Base-by-base conservation (phyloP, 2,888 invertebrate genomes). In the Julus scandinavius region DNA sequence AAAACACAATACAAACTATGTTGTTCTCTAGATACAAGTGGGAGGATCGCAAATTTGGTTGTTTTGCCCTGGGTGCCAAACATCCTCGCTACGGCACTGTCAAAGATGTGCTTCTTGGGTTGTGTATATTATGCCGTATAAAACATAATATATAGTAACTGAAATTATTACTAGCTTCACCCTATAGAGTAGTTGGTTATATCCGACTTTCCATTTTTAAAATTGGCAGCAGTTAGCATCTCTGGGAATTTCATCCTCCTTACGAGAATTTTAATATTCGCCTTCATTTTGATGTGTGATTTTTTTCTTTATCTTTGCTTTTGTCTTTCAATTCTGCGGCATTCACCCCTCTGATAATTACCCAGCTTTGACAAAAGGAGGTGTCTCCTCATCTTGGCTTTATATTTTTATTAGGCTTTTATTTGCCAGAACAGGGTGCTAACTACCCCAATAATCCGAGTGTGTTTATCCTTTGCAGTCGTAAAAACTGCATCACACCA, bases 391-490 rank as follows among this genome's bases (percentile, higher is more conserved):
- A 29, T 29, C 80, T 80, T 38, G 38, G 13, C 38, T 80, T 38
- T 80, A 29, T 38, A 38, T 80, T 80, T 72, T 80, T 80, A 80
- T 80, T 80, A 20, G 80, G 80, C 80, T 80, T 13, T 80, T 80
- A 80, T 6, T 29, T 5, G 29, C 29, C 9, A 29, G 11, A 80
- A 80, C 38, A 80, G 80, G 80, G 38, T 80, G 80, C 80, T 80
- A 80, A 80, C 80, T 80, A 80, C 38, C 29, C 80, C 80, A 80
- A 80, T 80, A 80, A 80, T 80, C 80, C 80, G 13, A 13, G 72
- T 29, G 29, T 72, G 11, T 72, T 72, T 72, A 72, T 72, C 72
- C 72, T 20, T 9, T 29, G 29, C 80, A 80, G 80, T 80, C 80
- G 80, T 80, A 80, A 80, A 80, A 80, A 80, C 80, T 13, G 20